Conservation (phyloP, 2,113 vertebrate genomes). For the Rhynchopsitta pachyrhyncha region DNA sequence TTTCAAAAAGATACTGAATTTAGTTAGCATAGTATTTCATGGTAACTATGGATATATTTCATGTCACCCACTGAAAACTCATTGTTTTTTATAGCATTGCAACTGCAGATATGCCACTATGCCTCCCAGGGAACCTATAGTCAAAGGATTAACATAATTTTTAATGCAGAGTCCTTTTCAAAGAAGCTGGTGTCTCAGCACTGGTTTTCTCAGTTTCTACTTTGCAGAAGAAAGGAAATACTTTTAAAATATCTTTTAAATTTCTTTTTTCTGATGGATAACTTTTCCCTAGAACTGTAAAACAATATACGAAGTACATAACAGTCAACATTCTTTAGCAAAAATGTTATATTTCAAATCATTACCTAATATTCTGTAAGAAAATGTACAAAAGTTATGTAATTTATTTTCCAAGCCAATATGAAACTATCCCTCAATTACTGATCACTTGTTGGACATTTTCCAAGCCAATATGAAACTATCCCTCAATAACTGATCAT, state of each 20-base stretch:
- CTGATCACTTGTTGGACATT: neutral
- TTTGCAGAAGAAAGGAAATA: neutral
- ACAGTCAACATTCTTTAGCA: neutral
- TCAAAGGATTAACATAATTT: neutral
- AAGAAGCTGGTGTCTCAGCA: neutral
- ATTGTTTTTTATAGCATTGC: neutral
- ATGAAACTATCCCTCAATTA: neutral
- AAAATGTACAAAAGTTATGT: neutral
- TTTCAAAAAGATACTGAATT: neutral
- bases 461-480: neutral
- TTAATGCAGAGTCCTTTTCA: neutral
- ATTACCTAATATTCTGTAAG: neutral
- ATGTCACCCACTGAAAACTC: neutral
- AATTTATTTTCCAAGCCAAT: neutral
- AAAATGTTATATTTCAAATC: neutral
- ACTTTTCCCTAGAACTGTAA: neutral
- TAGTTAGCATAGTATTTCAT: neutral
- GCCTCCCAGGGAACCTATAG: neutral
- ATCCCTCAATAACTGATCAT: neutral
- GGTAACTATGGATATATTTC: neutral
- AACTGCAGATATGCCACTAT: neutral
- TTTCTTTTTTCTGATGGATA: neutral
- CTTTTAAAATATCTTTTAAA: neutral
- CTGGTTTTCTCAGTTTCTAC: neutral
- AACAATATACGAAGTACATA: neutral